Percentiles rank a stretch among this genome's conserved stretches.
Evolutionary conservation across 1,140 invertebrate species (phyloP).

Genomic region (Drosophila tristis): DNA sequence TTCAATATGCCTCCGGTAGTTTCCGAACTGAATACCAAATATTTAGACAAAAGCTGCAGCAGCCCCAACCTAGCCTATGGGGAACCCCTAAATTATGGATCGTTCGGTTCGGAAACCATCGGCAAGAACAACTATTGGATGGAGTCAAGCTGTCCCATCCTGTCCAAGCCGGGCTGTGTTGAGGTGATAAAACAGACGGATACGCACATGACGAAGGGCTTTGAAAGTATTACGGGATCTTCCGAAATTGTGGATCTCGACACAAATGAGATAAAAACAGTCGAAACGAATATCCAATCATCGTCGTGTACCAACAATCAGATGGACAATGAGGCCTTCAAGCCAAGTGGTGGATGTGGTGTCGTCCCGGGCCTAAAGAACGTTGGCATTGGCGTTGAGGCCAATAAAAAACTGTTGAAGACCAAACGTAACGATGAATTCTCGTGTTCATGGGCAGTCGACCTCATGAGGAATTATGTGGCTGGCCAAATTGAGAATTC

Average conservation of each 20-base stretch:
- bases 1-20: conserved; percentile 29
- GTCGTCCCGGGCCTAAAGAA: conserved; percentile 35
- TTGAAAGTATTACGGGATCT: conserved; percentile 71
- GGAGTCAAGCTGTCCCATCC: conserved; percentile 54
- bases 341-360: conserved; percentile 40
- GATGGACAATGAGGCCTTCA: conserved; percentile 23
- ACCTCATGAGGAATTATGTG: conserved; percentile 94
- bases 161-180: conserved; percentile 69
- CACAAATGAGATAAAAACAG: conserved; percentile 86
- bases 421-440: conserved; percentile 88
- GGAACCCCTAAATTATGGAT: conserved; percentile 49
- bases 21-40: conserved; percentile 40
- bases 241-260: conserved; percentile 86
- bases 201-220: conserved; percentile 57
- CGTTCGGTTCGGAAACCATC: conserved; percentile 37
- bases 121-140: conserved; percentile 69
- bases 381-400: conserved; percentile 38
- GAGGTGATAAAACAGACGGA: conserved; percentile 64
- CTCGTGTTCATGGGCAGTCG: conserved; percentile 94
- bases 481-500: conserved; percentile 96
- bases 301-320: conserved; percentile 51
- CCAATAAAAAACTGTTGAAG: conserved; percentile 64
- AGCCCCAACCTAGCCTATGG: conserved; percentile 34
- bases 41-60: conserved; percentile 44
- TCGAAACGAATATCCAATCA: conserved; percentile 84